Evolutionary conservation across 2,888 invertebrate species (phyloP).

Genomic region (Oligia strigilis): DNA sequence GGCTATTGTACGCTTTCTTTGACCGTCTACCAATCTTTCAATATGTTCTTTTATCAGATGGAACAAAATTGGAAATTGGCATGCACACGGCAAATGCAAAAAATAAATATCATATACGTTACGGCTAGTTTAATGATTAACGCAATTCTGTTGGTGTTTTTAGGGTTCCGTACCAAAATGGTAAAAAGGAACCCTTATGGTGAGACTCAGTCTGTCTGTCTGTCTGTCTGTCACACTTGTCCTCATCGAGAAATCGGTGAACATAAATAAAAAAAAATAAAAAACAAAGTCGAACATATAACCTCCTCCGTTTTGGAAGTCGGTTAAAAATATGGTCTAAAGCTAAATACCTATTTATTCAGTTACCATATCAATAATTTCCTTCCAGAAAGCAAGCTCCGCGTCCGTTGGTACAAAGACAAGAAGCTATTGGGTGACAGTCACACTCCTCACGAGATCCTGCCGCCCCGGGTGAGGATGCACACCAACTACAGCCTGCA

Average conservation of each 20-base stretch:
- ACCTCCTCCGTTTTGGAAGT: too few species aligned
- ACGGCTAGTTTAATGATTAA: too few species aligned
- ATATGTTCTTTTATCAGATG: conserved; percentile 14
- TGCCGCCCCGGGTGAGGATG: conserved; percentile 91
- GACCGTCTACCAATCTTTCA: conserved; percentile 24
- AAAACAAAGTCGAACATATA: too few species aligned
- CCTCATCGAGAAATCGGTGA: too few species aligned
- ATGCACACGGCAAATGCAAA: neutral
- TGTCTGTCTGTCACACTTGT: too few species aligned
- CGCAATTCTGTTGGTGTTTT: too few species aligned
- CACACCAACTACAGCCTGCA: conserved; percentile 94
- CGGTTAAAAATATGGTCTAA: too few species aligned
- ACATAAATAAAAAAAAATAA: too few species aligned
- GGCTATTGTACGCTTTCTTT: conserved; percentile 40
- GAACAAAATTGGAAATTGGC: conserved; percentile 17
- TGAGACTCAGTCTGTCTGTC: too few species aligned
- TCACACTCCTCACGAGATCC: conserved; percentile 84
- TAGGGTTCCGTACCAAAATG: too few species aligned
- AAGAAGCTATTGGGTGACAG: conserved; percentile 92
- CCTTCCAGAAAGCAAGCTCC: conserved; percentile 89
- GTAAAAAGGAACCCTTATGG: too few species aligned
- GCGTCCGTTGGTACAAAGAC: conserved; percentile 94
- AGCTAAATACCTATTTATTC: too few species aligned
- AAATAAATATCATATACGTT: neutral
- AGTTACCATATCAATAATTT: neutral